Percentiles rank a stretch among this genome's conserved stretches.
phyloP scores from a whole-genome alignment of 2,113 vertebrate genomes.

The Lophotis ruficrista region DNA sequence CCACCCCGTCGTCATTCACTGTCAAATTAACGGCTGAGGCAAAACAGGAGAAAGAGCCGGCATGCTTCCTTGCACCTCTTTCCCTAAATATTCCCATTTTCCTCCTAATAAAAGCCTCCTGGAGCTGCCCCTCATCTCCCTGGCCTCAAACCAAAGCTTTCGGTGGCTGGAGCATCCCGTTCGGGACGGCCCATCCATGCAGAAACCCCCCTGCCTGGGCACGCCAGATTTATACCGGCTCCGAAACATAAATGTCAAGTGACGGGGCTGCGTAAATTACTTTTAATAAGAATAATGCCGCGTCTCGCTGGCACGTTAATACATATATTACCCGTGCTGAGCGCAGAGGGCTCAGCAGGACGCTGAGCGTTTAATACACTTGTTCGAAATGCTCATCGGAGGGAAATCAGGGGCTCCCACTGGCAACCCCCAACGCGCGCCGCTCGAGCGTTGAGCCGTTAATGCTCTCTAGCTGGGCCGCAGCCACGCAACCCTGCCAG shows the following conservation, averaged over 20 bases:
- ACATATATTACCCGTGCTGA: neutral
- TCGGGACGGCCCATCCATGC: neutral
- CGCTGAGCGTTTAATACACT: neutral
- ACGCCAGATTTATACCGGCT: neutral
- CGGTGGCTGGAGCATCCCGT: neutral
- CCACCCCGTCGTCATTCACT: neutral
- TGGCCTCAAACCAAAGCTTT: neutral
- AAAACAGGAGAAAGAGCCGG: neutral
- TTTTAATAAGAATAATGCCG: constrained; percentile 42
- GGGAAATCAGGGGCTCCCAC: neutral
- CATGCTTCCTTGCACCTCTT: neutral
- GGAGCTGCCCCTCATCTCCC: neutral
- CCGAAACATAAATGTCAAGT: neutral
- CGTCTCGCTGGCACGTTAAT: neutral
- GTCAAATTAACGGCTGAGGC: neutral
- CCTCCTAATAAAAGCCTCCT: neutral
- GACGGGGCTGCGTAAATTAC: neutral
- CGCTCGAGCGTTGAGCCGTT: constrained; percentile 13
- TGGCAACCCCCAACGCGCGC: constrained; percentile 5
- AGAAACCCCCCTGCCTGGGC: neutral
- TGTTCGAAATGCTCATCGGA: neutral
- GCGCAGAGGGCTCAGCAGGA: neutral
- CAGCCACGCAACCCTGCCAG: neutral
- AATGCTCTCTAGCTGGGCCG: neutral
- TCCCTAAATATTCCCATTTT: neutral